A percentile compares a stretch with the other conserved stretches of the same genome.
Conservation (phyloP, 2,888 invertebrate species). For the Melieria picta region DNA sequence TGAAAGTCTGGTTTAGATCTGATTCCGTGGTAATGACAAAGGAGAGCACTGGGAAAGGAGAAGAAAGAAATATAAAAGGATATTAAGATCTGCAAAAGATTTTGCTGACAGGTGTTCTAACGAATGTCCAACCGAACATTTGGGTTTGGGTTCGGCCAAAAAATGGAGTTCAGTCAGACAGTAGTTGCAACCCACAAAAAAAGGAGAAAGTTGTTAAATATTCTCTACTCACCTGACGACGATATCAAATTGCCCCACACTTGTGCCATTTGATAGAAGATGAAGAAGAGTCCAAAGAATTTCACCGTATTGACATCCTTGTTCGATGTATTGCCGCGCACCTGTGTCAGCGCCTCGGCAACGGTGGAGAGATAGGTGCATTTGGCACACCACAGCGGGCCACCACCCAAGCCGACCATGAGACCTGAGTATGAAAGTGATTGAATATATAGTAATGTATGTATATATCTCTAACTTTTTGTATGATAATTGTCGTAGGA, state of each 20-base stretch:
- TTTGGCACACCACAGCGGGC: conserved; percentile 95
- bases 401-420: conserved; percentile 76
- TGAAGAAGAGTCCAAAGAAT: conserved; percentile 95
- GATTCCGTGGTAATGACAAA: conserved; percentile 42
- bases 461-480: too few relatives aligned
- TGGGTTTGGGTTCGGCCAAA: too few relatives aligned
- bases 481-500: too few relatives aligned
- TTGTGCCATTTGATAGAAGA: conserved; percentile 96
- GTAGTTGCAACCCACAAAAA: too few relatives aligned
- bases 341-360: conserved; percentile 78
- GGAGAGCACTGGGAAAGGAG: conserved; percentile 50
- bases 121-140: too few relatives aligned
- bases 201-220: not conserved
- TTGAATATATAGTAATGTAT: too few relatives aligned
- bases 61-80: not conserved
- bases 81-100: too few relatives aligned
- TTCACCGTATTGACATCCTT: conserved; percentile 85
- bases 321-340: conserved; percentile 72
- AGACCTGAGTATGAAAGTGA: conserved; percentile 43
- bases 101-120: too few relatives aligned
- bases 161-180: too few relatives aligned
- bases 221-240: conserved; percentile 73
- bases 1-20: conserved; percentile 42
- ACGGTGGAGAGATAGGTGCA: conserved; percentile 91
- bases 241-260: conserved; percentile 94